Conservation (phyloP, 2,888 invertebrate genomes). For the Metallyticus violacea region DNA sequence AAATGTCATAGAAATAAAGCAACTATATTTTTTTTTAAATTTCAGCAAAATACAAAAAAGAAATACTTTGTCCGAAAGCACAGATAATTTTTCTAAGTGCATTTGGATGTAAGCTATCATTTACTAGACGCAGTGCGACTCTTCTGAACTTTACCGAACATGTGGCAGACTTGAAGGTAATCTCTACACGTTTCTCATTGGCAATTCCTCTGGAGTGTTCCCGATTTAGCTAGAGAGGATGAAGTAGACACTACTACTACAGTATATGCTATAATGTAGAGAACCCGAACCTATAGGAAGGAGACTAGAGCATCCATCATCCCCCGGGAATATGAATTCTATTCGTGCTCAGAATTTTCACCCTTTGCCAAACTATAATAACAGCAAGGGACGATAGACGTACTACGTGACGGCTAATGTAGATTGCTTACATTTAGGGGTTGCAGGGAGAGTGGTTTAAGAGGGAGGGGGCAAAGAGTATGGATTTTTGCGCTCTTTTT, state of each 20-base stretch:
- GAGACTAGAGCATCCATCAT: not conserved
- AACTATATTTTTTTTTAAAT: no score
- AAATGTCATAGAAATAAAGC: no score
- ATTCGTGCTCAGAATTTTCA: not conserved
- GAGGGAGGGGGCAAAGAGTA: not conserved
- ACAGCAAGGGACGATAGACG: not conserved
- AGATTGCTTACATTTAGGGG: conserved; percentile 20
- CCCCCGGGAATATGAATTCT: not conserved
- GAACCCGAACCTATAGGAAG: not conserved
- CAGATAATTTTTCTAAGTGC: no score
- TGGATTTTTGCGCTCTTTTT: conserved; percentile 1
- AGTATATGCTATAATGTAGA: not conserved
- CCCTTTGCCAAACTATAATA: not conserved
- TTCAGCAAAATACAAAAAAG: no score
- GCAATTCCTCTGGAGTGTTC: not conserved
- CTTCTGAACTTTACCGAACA: not conserved
- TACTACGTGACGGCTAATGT: conserved; percentile 20
- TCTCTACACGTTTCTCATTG: not conserved
- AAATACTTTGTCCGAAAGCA: no score
- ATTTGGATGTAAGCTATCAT: no score
- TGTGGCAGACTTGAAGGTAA: not conserved
- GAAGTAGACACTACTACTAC: not conserved
- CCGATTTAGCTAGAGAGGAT: not conserved
- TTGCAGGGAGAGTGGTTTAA: not conserved
- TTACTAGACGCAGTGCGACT: no score